phyloP scores from a whole-genome alignment of 2,113 vertebrate species.

The Aviceda subcristata region DNA sequence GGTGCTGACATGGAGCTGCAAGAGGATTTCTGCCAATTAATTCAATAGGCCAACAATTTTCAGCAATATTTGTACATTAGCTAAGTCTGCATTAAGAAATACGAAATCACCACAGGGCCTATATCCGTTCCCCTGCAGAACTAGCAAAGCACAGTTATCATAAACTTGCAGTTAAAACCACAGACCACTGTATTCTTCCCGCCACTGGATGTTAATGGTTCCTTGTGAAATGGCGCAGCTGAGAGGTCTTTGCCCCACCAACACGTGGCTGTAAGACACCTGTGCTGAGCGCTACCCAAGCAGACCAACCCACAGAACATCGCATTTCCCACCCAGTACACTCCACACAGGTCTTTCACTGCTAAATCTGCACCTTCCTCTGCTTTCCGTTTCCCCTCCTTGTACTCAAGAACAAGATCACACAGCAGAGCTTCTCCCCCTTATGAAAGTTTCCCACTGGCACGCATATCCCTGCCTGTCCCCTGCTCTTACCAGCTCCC shows the following conservation, averaged over 20 bases:
- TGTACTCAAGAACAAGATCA: neutral
- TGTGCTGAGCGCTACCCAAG: neutral
- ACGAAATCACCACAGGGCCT: neutral
- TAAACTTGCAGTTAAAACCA: neutral
- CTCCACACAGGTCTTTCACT: neutral
- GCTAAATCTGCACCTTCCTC: neutral
- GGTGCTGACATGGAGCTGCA: neutral
- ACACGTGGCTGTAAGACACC: neutral
- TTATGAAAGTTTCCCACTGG: neutral
- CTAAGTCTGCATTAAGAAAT: neutral
- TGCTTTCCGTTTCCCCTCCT: neutral
- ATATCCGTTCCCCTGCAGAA: neutral
- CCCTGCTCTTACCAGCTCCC: neutral
- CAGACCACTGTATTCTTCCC: neutral
- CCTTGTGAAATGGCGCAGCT: neutral
- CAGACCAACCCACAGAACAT: neutral
- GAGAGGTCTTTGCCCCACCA: neutral
- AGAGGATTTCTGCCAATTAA: neutral
- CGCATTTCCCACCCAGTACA: neutral
- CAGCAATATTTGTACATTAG: neutral
- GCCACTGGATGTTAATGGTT: neutral
- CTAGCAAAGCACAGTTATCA: neutral
- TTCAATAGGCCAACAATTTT: neutral
- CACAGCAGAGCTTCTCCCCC: neutral
- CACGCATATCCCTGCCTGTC: fast-evolving